A percentile compares a stretch with the other conserved stretches of the same genome.
These are phyloP conservation scores for Gymnocephalus cernua DNA, from an alignment of 2,113 vertebrate species.

Conservation along the genomic window DNA sequence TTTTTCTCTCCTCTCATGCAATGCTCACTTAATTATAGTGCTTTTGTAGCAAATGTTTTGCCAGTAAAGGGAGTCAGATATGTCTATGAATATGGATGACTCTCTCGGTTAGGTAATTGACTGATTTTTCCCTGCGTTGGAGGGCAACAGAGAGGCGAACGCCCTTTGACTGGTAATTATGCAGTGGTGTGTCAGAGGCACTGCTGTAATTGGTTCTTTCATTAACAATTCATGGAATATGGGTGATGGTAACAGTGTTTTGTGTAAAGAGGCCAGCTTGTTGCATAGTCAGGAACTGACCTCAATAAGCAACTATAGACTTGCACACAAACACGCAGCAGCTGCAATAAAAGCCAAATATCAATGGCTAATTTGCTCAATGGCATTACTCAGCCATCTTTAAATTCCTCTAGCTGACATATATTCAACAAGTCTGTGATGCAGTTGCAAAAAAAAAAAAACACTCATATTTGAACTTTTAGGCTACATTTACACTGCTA, in stretches of 20 bases:
- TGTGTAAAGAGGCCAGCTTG: conserved; percentile 57
- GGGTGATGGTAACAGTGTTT: conserved; percentile 58
- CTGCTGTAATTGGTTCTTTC: conserved; percentile 81
- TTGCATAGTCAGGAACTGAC: conserved; percentile 54
- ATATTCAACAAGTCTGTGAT: not conserved
- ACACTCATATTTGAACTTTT: conserved; percentile 4
- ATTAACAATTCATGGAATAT: conserved; percentile 79
- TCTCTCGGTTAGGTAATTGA: conserved; percentile 81
- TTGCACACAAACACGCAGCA: conserved; percentile 19
- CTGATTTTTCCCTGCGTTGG: conserved; percentile 79
- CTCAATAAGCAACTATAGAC: conserved; percentile 36
- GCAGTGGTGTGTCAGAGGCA: conserved; percentile 75
- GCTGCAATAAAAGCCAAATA: conserved; percentile 41
- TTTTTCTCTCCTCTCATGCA: conserved; percentile 41
- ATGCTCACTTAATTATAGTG: conserved; percentile 73
- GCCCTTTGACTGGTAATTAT: conserved; percentile 83
- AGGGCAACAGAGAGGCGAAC: conserved; percentile 75
- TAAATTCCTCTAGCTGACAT: not conserved
- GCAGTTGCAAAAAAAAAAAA: not conserved
- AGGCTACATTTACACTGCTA: too few relatives aligned
- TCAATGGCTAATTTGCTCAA: conserved; percentile 9
- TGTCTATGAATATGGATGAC: conserved; percentile 80
- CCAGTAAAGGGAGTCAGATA: conserved; percentile 66
- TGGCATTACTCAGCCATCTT: not conserved
- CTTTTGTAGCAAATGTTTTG: conserved; percentile 74